phyloP scores from a whole-genome alignment of 2,113 vertebrate species.

The Syngnathus typhle region DNA sequence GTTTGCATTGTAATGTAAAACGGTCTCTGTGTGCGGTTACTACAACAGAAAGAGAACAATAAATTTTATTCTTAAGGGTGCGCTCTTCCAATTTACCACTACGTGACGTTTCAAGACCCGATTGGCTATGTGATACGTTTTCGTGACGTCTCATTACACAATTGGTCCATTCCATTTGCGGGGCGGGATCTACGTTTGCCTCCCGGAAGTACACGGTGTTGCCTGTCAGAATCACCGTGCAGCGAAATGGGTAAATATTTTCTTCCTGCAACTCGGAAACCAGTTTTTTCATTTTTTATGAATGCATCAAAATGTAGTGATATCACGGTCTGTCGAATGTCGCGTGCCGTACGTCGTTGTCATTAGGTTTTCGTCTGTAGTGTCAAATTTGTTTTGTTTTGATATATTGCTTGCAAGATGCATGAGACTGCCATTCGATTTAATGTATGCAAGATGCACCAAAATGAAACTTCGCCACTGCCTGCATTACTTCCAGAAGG shows the following conservation, averaged over 20 bases:
- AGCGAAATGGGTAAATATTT: conserved; percentile 67
- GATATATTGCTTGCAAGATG: background rate
- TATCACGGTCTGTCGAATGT: background rate
- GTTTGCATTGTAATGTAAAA: conserved; percentile 12
- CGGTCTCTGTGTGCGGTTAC: conserved; percentile 40
- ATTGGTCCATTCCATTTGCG: conserved; percentile 43
- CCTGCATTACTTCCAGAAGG: conserved; percentile 18
- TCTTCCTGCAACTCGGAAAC: background rate
- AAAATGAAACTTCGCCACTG: conserved; percentile 10
- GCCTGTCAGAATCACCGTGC: background rate
- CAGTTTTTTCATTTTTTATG: background rate
- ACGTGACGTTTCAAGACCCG: conserved; percentile 11
- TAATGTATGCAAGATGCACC: background rate
- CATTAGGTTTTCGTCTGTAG: background rate
- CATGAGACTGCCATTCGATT: background rate
- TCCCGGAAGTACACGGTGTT: conserved; percentile 60
- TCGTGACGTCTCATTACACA: accelerated
- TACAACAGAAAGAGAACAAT: conserved; percentile 37
- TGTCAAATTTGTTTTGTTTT: background rate
- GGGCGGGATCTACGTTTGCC: conserved; percentile 29
- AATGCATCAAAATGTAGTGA: background rate
- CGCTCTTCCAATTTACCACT: conserved; percentile 14
- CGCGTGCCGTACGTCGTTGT: background rate
- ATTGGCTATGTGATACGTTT: conserved; percentile 40
- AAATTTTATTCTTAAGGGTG: background rate